Conservation (phyloP, 2,888 invertebrate genomes). For the Halictus quadricinctus region DNA sequence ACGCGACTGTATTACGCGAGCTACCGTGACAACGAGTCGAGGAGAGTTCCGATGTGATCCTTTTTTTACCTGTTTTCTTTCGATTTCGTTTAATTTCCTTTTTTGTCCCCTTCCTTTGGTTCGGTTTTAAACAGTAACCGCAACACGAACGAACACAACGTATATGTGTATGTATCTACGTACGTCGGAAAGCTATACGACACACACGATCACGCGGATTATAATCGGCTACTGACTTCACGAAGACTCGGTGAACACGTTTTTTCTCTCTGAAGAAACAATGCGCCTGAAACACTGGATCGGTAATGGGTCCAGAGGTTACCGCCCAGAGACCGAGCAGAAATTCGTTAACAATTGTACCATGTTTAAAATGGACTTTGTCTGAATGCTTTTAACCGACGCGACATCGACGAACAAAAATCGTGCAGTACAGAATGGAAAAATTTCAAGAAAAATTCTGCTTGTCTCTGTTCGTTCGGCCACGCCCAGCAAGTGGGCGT, state of each 20-base stretch:
- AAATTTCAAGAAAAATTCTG: background rate
- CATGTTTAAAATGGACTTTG: background rate
- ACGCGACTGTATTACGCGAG: constrained; percentile 32
- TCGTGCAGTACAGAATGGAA: background rate
- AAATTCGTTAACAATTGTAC: background rate
- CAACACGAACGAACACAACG: constrained; percentile 27
- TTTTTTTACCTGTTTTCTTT: constrained; percentile 6
- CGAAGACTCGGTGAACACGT: constrained; percentile 57
- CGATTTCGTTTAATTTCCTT: background rate
- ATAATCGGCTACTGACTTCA: constrained; percentile 60
- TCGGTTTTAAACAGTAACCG: background rate
- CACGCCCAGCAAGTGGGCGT: background rate
- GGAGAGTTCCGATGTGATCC: background rate
- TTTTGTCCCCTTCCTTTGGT: background rate
- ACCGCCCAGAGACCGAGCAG: background rate
- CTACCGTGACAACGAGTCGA: constrained; percentile 16
- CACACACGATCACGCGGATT: background rate
- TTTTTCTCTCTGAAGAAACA: background rate
- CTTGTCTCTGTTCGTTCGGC: background rate
- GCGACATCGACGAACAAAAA: background rate
- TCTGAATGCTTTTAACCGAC: background rate
- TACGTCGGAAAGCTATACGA: background rate
- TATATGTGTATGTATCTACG: background rate
- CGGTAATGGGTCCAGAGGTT: background rate
- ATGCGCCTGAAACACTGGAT: too few species aligned